phyloP scores from a whole-genome alignment of 2,888 invertebrate genomes.

The Amblyteles armatorius region DNA sequence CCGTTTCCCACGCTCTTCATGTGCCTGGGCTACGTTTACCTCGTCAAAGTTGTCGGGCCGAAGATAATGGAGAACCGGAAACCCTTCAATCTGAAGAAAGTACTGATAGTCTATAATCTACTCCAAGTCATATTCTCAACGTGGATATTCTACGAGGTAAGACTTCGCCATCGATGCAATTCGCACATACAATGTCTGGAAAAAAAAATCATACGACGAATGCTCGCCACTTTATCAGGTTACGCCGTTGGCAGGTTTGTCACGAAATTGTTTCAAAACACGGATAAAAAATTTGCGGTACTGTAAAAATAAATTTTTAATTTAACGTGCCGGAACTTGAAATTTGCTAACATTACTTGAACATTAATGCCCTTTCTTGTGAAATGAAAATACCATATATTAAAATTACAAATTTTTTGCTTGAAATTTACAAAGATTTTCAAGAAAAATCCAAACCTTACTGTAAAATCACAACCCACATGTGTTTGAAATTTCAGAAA shows the following conservation, averaged over 20 bases:
- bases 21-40: slow-evolving; percentile 94
- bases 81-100: slow-evolving; percentile 92
- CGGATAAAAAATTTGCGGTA: too few species aligned
- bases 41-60: slow-evolving; percentile 96
- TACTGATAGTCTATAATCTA: slow-evolving; percentile 93
- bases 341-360: too few species aligned
- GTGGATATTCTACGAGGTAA: slow-evolving; percentile 97
- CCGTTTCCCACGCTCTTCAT: slow-evolving; percentile 96
- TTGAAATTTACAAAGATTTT: too few species aligned
- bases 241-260: neutral
- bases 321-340: too few species aligned
- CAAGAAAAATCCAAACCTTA: too few species aligned
- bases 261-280: neutral
- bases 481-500: too few species aligned
- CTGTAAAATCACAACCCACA: too few species aligned
- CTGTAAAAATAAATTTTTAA: too few species aligned
- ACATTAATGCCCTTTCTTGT: too few species aligned
- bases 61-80: slow-evolving; percentile 96
- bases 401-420: too few species aligned
- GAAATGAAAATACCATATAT: too few species aligned
- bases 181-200: too few species aligned
- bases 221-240: neutral
- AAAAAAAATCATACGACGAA: neutral
- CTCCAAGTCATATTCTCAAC: slow-evolving; percentile 95
- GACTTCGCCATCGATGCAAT: neutral